Percentiles rank a stretch among this genome's conserved stretches.
These are phyloP conservation scores for Phacellophora camtschatica DNA, from an alignment of 30 jellyfish, hydroid and myxozoan species.

Conservation along the genomic window DNA sequence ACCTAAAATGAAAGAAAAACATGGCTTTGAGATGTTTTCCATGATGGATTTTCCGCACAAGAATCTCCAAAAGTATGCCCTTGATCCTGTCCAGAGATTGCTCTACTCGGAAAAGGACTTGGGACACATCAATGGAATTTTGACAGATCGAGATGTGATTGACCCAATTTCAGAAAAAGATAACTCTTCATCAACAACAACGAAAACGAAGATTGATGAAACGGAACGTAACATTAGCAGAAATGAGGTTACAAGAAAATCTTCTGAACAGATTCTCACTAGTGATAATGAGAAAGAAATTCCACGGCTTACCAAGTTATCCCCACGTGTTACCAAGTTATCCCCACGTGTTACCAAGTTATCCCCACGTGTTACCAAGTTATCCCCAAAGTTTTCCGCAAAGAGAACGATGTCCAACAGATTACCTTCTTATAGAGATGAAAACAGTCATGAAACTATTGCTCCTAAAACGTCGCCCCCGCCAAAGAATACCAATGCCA, in stretches of 20 bases:
- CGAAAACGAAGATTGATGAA: background rate
- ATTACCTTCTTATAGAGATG: background rate
- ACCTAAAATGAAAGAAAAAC: background rate
- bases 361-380: background rate
- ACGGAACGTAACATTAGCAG: background rate
- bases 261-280: background rate
- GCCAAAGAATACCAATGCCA: background rate
- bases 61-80: slow-evolving; percentile 16
- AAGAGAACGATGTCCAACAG: background rate
- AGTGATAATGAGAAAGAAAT: background rate
- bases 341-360: background rate
- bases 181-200: too few species aligned
- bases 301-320: background rate
- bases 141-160: slow-evolving; percentile 57
- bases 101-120: slow-evolving; percentile 37
- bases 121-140: slow-evolving; percentile 52
- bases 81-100: slow-evolving; percentile 50
- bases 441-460: background rate
- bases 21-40: slow-evolving; percentile 56
- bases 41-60: slow-evolving; percentile 61
- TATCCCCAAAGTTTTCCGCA: background rate
- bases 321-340: background rate
- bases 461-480: background rate
- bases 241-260: background rate
- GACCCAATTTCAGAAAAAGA: background rate